These are phyloP conservation scores for Campaea margaritaria DNA, from an alignment of 2,888 invertebrate species.

Conservation along the genomic window DNA sequence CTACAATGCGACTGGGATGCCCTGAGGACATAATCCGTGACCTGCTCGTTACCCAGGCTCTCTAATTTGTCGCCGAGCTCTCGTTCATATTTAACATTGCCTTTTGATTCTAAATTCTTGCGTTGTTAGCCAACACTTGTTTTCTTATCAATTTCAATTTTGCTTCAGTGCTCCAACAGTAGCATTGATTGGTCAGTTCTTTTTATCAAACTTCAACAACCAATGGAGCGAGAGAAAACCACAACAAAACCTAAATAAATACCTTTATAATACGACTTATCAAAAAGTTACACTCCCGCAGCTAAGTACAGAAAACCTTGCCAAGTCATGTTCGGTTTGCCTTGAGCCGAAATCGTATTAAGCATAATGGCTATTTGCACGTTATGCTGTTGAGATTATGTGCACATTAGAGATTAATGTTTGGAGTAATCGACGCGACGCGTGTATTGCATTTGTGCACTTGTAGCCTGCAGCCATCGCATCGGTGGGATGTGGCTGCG, in stretches of 20 bases:
- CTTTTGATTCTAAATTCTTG: conserved; percentile 4
- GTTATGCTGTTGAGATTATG: conserved; percentile 19
- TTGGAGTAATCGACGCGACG: conserved; percentile 46
- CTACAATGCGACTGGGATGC: conserved; percentile 4
- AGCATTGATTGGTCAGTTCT: neutral
- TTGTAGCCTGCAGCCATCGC: conserved; percentile 48
- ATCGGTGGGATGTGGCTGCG: conserved; percentile 36
- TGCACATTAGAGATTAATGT: conserved; percentile 40
- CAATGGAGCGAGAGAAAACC: conserved; percentile 5
- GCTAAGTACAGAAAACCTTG: conserved; percentile 22
- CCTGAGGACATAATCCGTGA: conserved; percentile 10
- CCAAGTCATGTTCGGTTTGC: conserved; percentile 21
- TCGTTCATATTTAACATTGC: neutral
- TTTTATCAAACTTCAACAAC: conserved; percentile 1
- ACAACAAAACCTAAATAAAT: neutral
- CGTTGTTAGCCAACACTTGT: too few species aligned
- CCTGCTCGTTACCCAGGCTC: conserved; percentile 7
- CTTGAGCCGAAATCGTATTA: conserved; percentile 25
- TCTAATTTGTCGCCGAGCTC: conserved; percentile 8
- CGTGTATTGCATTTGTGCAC: conserved; percentile 59
- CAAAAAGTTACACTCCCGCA: conserved; percentile 8
- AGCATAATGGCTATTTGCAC: conserved; percentile 23
- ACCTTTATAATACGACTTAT: conserved; percentile 10
- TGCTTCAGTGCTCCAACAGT: neutral
- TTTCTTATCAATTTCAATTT: too few species aligned